These are phyloP conservation scores for Athene noctua DNA, from an alignment of 2,113 vertebrate species.

Conservation along the genomic window DNA sequence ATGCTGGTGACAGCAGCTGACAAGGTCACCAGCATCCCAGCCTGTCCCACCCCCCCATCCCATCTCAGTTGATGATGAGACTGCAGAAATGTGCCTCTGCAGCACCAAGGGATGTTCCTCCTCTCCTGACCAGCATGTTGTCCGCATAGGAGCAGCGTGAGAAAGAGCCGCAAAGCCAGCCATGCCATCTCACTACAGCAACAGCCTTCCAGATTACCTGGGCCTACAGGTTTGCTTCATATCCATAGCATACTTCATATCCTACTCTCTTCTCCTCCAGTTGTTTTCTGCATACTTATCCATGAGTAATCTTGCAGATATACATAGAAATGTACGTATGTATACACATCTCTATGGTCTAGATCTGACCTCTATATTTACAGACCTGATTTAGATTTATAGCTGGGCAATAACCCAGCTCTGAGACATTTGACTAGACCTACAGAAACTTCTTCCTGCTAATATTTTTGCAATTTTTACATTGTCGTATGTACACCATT, in stretches of 20 bases:
- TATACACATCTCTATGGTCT: neutral
- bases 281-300: neutral
- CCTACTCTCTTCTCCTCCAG: neutral
- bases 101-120: neutral
- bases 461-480: neutral
- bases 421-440: neutral
- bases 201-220: neutral
- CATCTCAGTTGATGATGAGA: neutral
- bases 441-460: neutral
- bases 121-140: fast-evolving
- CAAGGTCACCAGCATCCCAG: neutral
- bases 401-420: neutral
- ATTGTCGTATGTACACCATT: neutral
- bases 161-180: neutral
- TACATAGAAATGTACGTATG: neutral
- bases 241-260: neutral
- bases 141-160: neutral
- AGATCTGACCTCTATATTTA: neutral
- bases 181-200: neutral
- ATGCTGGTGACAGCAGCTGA: neutral
- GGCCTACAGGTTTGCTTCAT: neutral
- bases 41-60: neutral
- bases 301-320: neutral
- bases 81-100: neutral
- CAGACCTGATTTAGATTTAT: neutral